Evolutionary conservation across 1,140 invertebrate genomes (phyloP).

Genomic region (Campoletis sonorensis): DNA sequence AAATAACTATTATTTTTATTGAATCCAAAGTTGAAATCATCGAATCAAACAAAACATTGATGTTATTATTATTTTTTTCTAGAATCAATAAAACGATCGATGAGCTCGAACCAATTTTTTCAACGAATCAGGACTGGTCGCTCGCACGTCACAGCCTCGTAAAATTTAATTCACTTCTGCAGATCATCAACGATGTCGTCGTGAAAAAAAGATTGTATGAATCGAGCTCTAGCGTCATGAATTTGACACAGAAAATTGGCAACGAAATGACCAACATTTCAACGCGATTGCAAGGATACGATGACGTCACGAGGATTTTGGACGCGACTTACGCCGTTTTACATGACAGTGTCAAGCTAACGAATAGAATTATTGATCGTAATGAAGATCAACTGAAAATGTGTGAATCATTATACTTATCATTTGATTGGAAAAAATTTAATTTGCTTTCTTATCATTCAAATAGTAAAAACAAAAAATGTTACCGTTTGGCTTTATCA

Average conservation of each 20-base stretch:
- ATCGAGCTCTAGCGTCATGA: constrained; percentile 42
- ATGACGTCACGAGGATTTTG: constrained; percentile 61
- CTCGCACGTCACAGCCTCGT: constrained; percentile 58
- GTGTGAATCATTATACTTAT: constrained; percentile 47
- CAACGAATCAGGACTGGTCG: constrained; percentile 59
- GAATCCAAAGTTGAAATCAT: not conserved
- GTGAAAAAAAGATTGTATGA: constrained; percentile 17
- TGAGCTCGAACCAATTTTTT: constrained; percentile 64
- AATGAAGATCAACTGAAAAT: constrained; percentile 59
- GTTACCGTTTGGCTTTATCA: too few species aligned
- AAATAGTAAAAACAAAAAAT: too few species aligned
- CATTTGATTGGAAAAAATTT: not conserved
- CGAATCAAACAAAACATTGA: not conserved
- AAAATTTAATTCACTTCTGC: constrained; percentile 63
- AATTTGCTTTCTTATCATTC: not conserved
- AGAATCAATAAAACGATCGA: constrained; percentile 64
- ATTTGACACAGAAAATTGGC: constrained; percentile 49
- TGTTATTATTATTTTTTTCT: constrained; percentile 34
- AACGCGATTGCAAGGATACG: constrained; percentile 17
- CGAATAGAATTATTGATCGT: constrained; percentile 58
- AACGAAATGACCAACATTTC: constrained; percentile 34
- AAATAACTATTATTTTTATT: too few species aligned
- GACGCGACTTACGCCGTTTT: constrained; percentile 61
- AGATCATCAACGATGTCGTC: constrained; percentile 56
- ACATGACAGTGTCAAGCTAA: constrained; percentile 62